These are phyloP conservation scores for Drosophila picticornis DNA, from an alignment of 2,888 invertebrate species.

Conservation along the genomic window DNA sequence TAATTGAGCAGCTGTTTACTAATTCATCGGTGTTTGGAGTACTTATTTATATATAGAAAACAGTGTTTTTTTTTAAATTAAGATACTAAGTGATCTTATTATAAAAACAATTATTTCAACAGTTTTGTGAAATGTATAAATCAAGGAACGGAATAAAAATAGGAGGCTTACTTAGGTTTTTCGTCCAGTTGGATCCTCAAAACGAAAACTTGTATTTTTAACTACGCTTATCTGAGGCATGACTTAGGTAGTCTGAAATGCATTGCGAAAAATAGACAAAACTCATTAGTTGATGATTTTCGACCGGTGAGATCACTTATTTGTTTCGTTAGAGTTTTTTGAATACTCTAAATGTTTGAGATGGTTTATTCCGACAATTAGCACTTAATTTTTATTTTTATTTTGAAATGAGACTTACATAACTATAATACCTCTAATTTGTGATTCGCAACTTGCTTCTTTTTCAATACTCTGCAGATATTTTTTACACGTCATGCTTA, in stretches of 20 bases:
- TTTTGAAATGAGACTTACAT: conserved; percentile 1
- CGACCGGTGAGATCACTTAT: conserved; percentile 29
- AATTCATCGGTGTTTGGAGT: not conserved
- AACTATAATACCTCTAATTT: conserved; percentile 12
- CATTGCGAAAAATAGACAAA: conserved; percentile 3
- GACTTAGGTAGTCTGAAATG: conserved; percentile 4
- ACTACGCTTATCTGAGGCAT: not conserved
- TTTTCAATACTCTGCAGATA: conserved; percentile 37
- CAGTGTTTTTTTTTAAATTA: not conserved
- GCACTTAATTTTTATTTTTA: conserved; percentile 14
- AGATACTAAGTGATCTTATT: not conserved
- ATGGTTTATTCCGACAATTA: conserved; percentile 1
- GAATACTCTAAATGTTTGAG: conserved; percentile 5
- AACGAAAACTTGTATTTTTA: not conserved
- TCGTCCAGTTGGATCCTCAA: not conserved
- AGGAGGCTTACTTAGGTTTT: not conserved
- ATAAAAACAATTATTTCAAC: not conserved
- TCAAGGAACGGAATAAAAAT: not conserved
- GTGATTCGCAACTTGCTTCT: conserved; percentile 7
- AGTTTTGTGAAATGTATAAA: not conserved
- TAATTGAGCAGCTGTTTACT: not conserved
- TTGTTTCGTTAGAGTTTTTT: conserved; percentile 11
- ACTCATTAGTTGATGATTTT: not conserved
- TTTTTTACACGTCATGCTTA: conserved; percentile 62
- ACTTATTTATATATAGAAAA: not conserved